phyloP scores from a whole-genome alignment of 2,113 vertebrate genomes.

The Xyrauchen texanus region DNA sequence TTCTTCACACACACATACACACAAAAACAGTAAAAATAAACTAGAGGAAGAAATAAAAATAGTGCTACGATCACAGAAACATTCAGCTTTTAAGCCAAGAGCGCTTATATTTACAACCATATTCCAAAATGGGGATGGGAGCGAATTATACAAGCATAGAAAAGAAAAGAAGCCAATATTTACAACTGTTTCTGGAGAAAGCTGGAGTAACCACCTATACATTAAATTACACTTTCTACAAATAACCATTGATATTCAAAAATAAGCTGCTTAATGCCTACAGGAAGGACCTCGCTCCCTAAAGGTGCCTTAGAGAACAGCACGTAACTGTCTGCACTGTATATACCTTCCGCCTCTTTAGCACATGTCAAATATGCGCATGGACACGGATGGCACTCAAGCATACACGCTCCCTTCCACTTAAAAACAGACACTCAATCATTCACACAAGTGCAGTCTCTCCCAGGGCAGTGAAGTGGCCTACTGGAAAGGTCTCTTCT shows the following conservation, averaged over 20 bases:
- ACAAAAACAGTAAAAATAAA: slow-evolving; percentile 70
- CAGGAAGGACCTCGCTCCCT: slow-evolving; percentile 56
- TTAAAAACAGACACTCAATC: slow-evolving; percentile 27
- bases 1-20: slow-evolving; percentile 73
- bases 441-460: slow-evolving; percentile 61
- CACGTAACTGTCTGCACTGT: slow-evolving; percentile 19
- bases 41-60: slow-evolving; percentile 66
- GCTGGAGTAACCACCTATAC: slow-evolving; percentile 79
- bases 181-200: slow-evolving; percentile 79
- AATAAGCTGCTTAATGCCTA: slow-evolving; percentile 75
- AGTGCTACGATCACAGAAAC: slow-evolving; percentile 81
- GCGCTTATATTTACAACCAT: slow-evolving; percentile 78
- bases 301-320: slow-evolving; percentile 34
- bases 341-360: slow-evolving; percentile 7
- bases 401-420: slow-evolving; percentile 38
- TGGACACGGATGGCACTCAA: slow-evolving; percentile 9
- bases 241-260: slow-evolving; percentile 79
- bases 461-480: slow-evolving; percentile 62
- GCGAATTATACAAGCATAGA: slow-evolving; percentile 79
- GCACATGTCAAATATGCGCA: background rate
- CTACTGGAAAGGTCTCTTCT: slow-evolving; percentile 63
- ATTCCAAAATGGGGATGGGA: slow-evolving; percentile 76
- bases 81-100: slow-evolving; percentile 77
- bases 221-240: slow-evolving; percentile 86
- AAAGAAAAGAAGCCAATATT: slow-evolving; percentile 77